Base-by-base conservation (phyloP, 1,140 invertebrate species). In the Drosophila ambigua region DNA sequence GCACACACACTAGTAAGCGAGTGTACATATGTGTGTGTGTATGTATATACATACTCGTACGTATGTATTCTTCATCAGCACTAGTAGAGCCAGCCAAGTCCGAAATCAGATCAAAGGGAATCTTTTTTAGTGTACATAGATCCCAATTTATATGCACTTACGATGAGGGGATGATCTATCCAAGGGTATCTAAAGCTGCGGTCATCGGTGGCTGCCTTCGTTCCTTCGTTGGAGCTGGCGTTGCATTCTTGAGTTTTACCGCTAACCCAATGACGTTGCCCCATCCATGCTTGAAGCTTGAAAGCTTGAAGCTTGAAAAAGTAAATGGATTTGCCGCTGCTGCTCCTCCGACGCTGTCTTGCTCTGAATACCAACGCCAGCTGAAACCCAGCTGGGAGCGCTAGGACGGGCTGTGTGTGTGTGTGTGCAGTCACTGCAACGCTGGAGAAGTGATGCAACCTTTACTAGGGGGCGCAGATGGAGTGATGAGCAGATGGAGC, bases 341-440 rank as follows among this genome's bases (percentile, higher is more conserved):
- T 64, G 59, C 49, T 31, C 16, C 41, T 52, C 20, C 31, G 45
- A 45, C 24, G 51, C 53, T 59, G 85, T 90, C 79, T 90, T 90
- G 85, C 85, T 90, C 85, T 90, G 80, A 85, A 90, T 90, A 90
- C 75, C 65, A 54, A 53, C 7, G 39, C 9, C 15, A 31, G 31
- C 31, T 31, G 31, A 9, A 31, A 31, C 48, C 31, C 45, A 23
- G 49, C 7, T 35, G 53, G 48, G 54, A 51, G 20, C 20, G 46
- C 31, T 46, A 16, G 62, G 41, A 48, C 46, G 13, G 48, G 23
- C 28, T 13, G 39, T 23, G 54, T 50, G 44, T 73, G 72, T 23
- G 55, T 50, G 44, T 74, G 72, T 74, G 72, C 72, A 74, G 60
- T 58, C 52, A 74, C 53, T 74, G 72, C 60, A 74, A 63, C 72